These are phyloP conservation scores for Melierax canorus DNA, from an alignment of 2,113 vertebrate species.

Conservation along the genomic window DNA sequence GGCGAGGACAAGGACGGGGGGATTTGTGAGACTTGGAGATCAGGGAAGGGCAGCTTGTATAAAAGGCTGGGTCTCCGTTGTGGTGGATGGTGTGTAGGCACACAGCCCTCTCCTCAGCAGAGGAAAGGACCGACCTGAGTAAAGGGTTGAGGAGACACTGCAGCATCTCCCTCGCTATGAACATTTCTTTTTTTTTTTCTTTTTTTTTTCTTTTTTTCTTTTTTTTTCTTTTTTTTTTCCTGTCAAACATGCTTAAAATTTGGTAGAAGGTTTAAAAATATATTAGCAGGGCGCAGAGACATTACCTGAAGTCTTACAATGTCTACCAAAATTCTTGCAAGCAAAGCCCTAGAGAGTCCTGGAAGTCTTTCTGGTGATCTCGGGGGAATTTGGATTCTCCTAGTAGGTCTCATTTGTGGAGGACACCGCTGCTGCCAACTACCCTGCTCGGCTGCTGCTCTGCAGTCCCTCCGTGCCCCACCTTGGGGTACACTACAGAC, in stretches of 20 bases:
- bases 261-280: neutral
- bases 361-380: neutral
- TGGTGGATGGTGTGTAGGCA: neutral
- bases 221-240: too few species aligned
- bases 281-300: neutral
- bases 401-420: neutral
- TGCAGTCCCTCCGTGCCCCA: neutral
- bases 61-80: neutral
- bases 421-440: neutral
- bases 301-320: neutral
- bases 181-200: too few species aligned
- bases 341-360: neutral
- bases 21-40: rapidly evolving
- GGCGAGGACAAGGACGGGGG: rapidly evolving
- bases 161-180: neutral
- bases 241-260: neutral
- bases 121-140: rapidly evolving
- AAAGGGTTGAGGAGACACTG: neutral
- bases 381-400: neutral
- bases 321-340: neutral
- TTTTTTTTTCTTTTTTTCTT: too few species aligned
- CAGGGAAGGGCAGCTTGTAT: neutral
- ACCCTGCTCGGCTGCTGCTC: neutral
- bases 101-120: neutral
- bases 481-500: rapidly evolving